Conservation (phyloP, 64 coral and sea anemone genomes). For the Anthopleura sola region DNA sequence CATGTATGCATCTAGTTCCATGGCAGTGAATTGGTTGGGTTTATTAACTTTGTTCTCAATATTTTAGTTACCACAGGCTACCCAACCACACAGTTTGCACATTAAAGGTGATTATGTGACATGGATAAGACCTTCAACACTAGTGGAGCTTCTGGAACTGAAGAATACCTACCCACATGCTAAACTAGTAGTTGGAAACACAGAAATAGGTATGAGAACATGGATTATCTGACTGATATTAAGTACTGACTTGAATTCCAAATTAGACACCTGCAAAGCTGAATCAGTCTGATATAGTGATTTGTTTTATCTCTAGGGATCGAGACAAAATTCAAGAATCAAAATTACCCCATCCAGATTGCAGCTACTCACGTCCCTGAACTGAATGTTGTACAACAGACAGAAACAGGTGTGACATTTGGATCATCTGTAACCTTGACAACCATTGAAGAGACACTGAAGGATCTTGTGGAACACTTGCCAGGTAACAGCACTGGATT, state of each 20-base stretch:
- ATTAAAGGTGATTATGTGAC: slow-evolving; percentile 76
- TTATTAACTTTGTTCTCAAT: too few species aligned
- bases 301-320: slow-evolving; percentile 39
- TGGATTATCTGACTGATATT: not conserved
- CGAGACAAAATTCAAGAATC: slow-evolving; percentile 86
- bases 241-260: too few species aligned
- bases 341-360: slow-evolving; percentile 69
- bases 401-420: slow-evolving; percentile 64
- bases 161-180: slow-evolving; percentile 71
- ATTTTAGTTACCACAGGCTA: slow-evolving; percentile 59
- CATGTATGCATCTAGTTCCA: too few species aligned
- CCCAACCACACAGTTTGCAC: slow-evolving; percentile 18
- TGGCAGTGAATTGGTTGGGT: too few species aligned
- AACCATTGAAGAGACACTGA: slow-evolving; percentile 66
- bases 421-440: slow-evolving; percentile 78
- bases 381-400: slow-evolving; percentile 58
- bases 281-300: too few species aligned
- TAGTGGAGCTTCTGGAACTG: slow-evolving; percentile 63
- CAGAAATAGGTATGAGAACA: slow-evolving; percentile 54
- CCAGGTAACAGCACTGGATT: slow-evolving; percentile 12
- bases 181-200: slow-evolving; percentile 89
- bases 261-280: too few species aligned
- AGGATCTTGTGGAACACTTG: slow-evolving; percentile 33
- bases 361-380: slow-evolving; percentile 83
- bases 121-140: slow-evolving; percentile 62